A percentile compares a stretch with the other conserved stretches of the same genome.
Evolutionary conservation across 2,113 vertebrate species (phyloP).

Genomic region (Cariama cristata): DNA sequence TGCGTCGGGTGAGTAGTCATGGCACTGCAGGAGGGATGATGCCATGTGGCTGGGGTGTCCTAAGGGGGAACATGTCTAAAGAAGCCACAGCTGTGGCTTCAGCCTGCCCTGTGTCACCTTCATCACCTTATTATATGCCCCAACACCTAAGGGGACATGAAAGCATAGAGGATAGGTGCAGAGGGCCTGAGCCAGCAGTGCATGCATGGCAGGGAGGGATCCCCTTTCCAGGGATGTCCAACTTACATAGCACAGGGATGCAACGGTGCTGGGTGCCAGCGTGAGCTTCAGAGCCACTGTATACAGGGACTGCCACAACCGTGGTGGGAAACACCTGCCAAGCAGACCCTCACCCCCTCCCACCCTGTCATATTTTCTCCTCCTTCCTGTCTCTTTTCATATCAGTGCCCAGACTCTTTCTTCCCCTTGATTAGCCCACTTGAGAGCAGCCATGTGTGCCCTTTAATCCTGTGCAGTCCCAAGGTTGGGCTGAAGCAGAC

Average conservation of each 20-base stretch:
- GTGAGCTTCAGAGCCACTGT: not conserved
- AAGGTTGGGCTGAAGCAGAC: not conserved
- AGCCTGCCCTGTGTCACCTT: not conserved
- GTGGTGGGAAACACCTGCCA: not conserved
- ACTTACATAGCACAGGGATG: rapidly evolving
- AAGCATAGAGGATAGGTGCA: not conserved
- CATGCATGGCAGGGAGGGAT: rapidly evolving
- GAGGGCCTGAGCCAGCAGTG: not conserved
- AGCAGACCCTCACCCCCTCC: not conserved
- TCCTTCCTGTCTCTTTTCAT: not conserved
- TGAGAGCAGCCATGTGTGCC: not conserved
- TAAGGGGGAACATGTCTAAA: not conserved
- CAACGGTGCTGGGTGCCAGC: not conserved
- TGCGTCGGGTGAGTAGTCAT: not conserved
- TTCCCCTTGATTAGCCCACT: not conserved
- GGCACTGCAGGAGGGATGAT: not conserved
- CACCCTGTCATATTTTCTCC: not conserved
- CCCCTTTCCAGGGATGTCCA: not conserved
- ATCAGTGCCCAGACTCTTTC: not conserved
- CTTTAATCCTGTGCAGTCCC: not conserved
- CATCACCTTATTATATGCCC: not conserved
- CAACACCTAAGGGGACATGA: not conserved
- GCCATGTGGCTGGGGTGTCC: not conserved
- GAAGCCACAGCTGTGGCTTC: rapidly evolving
- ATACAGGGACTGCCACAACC: not conserved